Evolutionary conservation across 2,113 vertebrate species (phyloP), one percentile per base, ranked within the genome.

Genomic region (Clarias magur): DNA sequence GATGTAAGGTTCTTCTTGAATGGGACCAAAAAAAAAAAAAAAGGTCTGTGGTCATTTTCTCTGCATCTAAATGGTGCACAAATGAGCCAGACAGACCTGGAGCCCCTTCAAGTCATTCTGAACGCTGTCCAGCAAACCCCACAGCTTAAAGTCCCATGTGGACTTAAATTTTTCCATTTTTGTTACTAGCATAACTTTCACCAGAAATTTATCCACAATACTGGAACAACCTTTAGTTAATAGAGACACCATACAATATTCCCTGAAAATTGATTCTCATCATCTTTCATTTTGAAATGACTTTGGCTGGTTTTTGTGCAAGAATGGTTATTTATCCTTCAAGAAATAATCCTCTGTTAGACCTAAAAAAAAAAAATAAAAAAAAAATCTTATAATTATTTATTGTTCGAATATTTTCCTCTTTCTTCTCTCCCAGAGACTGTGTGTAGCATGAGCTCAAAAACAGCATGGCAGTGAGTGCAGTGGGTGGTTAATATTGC

Each of bases 121-220:
- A 85, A 76, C 68, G 38, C 42, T 72, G 73, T 88, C 76, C 70
- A 88, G 63, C 67, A 87, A 25, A 85, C 60, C 78, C 60, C 53
- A 34, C 48, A 82, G 81, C 54, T 4, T 83, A 56, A 68, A 82
- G 73, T 88, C 56, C 10, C 87, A 54, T 73, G 38, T 63, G 59
- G 30, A 85, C n/a, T 42, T 79, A 15, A 15, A 72, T 68, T 86
- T 65, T 59, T 68, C 65, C 85, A 63, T 60, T 85, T 48, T 85
- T 80, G 21, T 56, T 79, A 62, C 27, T n/a, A 86, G 73, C 19
- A 84, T 78, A 56, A 65, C 56, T 75, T 53, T 12, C 12, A 82
- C 54, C 53, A 86, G 42, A 65, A 67, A 54, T 83, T 21, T 30
- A 84, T 83, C 59, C 57, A 23, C 34, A 82, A 59, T 75, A 60